Base-by-base conservation (phyloP, 2,888 invertebrate species). In the Drosophila maculinotata region DNA sequence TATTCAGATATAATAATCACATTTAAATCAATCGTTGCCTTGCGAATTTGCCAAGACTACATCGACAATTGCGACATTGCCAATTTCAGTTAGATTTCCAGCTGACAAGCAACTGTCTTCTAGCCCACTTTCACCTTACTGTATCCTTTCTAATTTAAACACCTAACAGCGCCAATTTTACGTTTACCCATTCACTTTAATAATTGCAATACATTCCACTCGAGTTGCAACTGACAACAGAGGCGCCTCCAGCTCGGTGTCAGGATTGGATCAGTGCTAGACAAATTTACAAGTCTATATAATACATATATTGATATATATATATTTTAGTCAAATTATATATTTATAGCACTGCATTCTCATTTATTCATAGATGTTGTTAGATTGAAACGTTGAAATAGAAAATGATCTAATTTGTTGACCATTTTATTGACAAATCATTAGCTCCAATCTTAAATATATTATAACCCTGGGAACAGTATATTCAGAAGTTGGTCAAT, bases 81-180 rank as follows among this genome's bases (percentile, higher is more conserved):
- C 33, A 35, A 48, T 47, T 52, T 12, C 20, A 56, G 28, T 36
- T 41, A 8, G 51, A 53, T 53, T 39, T 35, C 30, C 48, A 33
- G 23, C 47, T 44, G 69, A 44, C 54, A 54, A 45, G 10, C 35
- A 47, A 45, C 41, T 36, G 56, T 57, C 57, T 57, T 64, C 25
- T 60, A 67, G 54, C 28, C 69, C 72, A 71, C 76, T 76, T 76
- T 74, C 74, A 71, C 76, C 54, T 30, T 6, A n/a, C 39, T 17
- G 39, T 36, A 63, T 83, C 81, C 81, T 81, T 83, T 81, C 81
- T 86, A 86, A 86, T 86, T 83, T 81, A 86, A 77, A 49, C 87
- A 63, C 56, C 62, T 45, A 28, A 59, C 48, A 62, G 56, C 68
- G 42, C 33, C 23, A 72, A 42, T 70, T 57, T 60, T 56, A 17